Conservation (phyloP, 1,140 invertebrate species). For the Conus ventricosus region DNA sequence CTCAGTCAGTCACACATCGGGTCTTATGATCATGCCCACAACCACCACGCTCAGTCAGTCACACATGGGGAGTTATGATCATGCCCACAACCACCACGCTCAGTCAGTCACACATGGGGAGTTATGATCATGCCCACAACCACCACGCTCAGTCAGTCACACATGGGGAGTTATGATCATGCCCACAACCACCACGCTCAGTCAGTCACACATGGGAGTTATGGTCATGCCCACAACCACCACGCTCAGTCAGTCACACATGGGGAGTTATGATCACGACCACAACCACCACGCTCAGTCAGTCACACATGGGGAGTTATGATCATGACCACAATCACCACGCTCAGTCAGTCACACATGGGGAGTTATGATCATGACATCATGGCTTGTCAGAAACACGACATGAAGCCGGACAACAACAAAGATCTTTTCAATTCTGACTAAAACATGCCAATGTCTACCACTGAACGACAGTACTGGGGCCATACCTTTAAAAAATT, state of each 20-base stretch:
- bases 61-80: not conserved
- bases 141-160: not conserved
- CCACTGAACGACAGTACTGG: too few species aligned
- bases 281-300: not conserved
- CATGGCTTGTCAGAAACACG: too few species aligned
- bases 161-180: not conserved
- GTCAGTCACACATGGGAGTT: not conserved
- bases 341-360: not conserved
- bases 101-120: not conserved
- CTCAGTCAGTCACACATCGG: not conserved
- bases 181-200: not conserved
- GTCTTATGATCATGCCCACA: not conserved
- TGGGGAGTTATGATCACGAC: not conserved
- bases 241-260: not conserved
- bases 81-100: not conserved
- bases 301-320: not conserved
- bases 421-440: too few species aligned
- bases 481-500: too few species aligned
- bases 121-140: not conserved
- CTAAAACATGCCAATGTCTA: too few species aligned
- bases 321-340: not conserved
- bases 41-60: not conserved
- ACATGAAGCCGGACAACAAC: too few species aligned
- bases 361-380: not conserved
- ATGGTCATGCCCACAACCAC: not conserved